Evolutionary conservation across 1,140 invertebrate species (phyloP).

Genomic region (Bombus haemorrhoidalis): DNA sequence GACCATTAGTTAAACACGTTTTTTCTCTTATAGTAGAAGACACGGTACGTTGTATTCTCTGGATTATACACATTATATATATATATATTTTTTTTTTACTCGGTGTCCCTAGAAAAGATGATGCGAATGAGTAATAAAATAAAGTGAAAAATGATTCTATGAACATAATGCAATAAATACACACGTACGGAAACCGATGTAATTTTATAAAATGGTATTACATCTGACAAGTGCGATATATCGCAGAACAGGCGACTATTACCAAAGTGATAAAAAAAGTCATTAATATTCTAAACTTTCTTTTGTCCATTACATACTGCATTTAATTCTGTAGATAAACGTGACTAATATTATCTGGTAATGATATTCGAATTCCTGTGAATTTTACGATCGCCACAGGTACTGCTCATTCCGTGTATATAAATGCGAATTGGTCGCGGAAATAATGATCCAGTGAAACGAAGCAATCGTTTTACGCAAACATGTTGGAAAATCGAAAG

Average conservation of each 20-base stretch:
- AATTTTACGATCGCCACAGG: neutral
- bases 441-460: constrained; percentile 16
- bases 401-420: neutral
- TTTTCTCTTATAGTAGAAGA: neutral
- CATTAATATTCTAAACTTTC: neutral
- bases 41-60: neutral
- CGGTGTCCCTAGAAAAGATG: neutral
- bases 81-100: too few relatives aligned
- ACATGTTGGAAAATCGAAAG: constrained; percentile 9
- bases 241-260: neutral
- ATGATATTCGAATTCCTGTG: neutral
- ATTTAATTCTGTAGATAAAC: neutral
- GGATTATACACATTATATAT: neutral
- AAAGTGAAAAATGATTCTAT: neutral
- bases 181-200: neutral
- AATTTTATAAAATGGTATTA: neutral
- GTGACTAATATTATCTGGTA: neutral
- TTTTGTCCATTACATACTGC: neutral
- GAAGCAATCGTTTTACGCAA: constrained; percentile 28
- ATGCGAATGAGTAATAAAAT: neutral
- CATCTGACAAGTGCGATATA: neutral
- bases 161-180: neutral
- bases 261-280: neutral
- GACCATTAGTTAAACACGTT: neutral
- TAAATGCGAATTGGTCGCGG: neutral